Evolutionary conservation across 2,797 vertebrate genomes (phyloP).

Genomic region (Scomberomorus guttatus): DNA sequence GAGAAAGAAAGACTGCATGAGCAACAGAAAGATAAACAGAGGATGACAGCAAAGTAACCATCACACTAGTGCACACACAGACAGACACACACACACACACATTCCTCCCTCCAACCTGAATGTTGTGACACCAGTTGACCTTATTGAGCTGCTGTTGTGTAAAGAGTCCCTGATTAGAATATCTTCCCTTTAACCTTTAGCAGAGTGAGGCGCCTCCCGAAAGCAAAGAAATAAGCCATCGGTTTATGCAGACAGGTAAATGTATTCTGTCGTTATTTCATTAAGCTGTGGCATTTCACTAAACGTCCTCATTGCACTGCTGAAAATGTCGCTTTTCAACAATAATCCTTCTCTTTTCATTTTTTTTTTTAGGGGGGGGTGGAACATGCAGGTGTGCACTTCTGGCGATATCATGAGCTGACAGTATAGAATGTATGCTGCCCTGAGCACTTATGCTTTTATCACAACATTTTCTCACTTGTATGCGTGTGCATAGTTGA

Average conservation of each 20-base stretch:
- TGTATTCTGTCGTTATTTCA: constrained; percentile 72
- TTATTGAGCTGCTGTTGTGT: constrained; percentile 91
- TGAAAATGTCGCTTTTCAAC: constrained; percentile 50
- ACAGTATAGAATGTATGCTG: constrained; percentile 62
- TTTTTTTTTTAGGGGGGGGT: neutral
- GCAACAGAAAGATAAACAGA: constrained; percentile 32
- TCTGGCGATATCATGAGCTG: constrained; percentile 59
- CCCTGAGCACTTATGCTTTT: constrained; percentile 54
- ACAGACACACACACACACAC: constrained; percentile 45
- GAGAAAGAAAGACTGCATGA: neutral
- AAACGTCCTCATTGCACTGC: constrained; percentile 49
- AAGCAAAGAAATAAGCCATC: constrained; percentile 70
- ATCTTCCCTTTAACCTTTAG: constrained; percentile 84
- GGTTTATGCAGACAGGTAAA: constrained; percentile 73
- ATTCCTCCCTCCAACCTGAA: constrained; percentile 66
- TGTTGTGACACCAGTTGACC: constrained; percentile 90
- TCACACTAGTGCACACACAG: constrained; percentile 12
- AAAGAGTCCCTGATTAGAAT: constrained; percentile 87
- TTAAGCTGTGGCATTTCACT: constrained; percentile 75
- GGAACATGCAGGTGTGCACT: constrained; percentile 64
- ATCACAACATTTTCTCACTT: constrained; percentile 40
- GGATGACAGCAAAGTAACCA: constrained; percentile 36
- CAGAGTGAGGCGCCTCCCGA: constrained; percentile 67
- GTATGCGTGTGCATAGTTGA: constrained; percentile 2
- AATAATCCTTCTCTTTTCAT: constrained; percentile 1